Evolutionary conservation across 2,888 invertebrate species (phyloP).

Genomic region (Cataglyphis livida): DNA sequence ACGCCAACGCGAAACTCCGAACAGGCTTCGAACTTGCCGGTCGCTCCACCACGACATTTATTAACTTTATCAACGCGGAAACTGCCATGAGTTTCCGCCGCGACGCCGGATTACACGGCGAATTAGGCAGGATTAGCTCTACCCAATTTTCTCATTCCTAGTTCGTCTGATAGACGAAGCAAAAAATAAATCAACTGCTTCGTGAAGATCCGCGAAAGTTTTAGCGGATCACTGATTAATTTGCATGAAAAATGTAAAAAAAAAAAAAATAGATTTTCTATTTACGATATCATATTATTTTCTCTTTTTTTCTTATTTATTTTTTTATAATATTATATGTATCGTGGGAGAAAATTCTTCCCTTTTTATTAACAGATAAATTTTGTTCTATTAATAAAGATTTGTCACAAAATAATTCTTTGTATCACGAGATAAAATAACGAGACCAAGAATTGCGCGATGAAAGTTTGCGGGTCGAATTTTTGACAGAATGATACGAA

Average conservation of each 20-base stretch:
- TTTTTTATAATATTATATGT: background rate
- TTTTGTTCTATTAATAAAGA: background rate
- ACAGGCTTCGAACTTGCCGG: conserved; percentile 74
- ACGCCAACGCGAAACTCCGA: conserved; percentile 70
- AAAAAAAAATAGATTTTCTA: background rate
- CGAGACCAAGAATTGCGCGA: background rate
- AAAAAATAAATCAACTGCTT: background rate
- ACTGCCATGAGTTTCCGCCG: conserved; percentile 61
- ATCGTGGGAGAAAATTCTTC: background rate
- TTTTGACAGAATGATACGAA: background rate
- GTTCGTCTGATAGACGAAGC: conserved; percentile 7
- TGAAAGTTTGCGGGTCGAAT: background rate
- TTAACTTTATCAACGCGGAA: conserved; percentile 69
- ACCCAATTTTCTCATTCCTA: conserved; percentile 48
- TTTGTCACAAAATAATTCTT: background rate
- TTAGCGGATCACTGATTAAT: background rate
- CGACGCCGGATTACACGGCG: conserved; percentile 60
- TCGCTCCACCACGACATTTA: conserved; percentile 73
- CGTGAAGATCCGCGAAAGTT: background rate
- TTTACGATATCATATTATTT: background rate
- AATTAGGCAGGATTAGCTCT: conserved; percentile 64
- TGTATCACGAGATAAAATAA: background rate
- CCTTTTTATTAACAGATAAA: background rate
- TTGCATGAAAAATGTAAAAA: background rate
- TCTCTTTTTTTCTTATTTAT: background rate